Evolutionary conservation across 2,888 invertebrate species (phyloP).

Genomic region (Athalia rosae): DNA sequence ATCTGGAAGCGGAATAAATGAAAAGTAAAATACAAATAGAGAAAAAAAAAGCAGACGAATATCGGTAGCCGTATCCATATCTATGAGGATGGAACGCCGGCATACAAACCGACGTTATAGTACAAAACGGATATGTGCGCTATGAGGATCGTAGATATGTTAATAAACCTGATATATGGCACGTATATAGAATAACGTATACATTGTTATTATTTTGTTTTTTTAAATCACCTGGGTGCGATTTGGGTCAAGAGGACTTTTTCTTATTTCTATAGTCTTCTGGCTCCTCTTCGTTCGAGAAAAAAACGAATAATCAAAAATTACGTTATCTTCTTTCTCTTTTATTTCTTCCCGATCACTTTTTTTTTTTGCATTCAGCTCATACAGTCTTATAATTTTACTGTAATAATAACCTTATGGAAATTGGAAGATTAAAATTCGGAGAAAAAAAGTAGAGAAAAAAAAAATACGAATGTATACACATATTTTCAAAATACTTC

Average conservation of each 20-base stretch:
- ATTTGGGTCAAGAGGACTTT: constrained; percentile 24
- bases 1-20: not conserved
- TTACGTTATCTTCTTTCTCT: no score
- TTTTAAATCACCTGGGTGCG: constrained; percentile 4
- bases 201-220: not conserved
- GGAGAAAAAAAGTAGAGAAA: no score
- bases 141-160: constrained; percentile 25
- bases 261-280: no score
- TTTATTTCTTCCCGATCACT: no score
- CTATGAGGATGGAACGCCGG: not conserved
- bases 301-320: constrained; percentile 24
- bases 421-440: no score
- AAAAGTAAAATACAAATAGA: not conserved
- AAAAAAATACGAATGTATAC: no score
- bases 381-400: no score
- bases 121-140: not conserved
- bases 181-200: constrained; percentile 35
- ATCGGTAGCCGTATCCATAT: not conserved
- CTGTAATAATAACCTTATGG: no score
- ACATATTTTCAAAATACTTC: no score
- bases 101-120: not conserved
- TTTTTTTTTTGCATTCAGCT: no score
- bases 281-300: constrained; percentile 31
- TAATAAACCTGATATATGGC: constrained; percentile 19
- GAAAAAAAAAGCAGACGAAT: not conserved